Base-by-base conservation (phyloP, 2,113 vertebrate species). In the Notarius lentiginosus region DNA sequence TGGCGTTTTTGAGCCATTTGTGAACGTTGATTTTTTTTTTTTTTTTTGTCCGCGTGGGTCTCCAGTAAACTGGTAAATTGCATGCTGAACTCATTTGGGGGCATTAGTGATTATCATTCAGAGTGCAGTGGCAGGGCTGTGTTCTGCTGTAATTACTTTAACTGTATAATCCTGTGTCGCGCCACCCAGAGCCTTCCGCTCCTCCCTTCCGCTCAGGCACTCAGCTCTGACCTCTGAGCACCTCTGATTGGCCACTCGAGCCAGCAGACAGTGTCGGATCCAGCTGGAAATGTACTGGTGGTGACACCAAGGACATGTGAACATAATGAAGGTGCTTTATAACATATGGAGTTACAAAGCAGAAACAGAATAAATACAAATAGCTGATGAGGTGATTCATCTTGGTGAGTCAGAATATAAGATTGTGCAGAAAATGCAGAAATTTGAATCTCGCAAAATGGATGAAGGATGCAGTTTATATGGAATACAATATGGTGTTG, bases 101-200 rank as follows among this genome's bases (percentile, higher is more conserved):
- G 27, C 81, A 22, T 76, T 41, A 77, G 81, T 65, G 70, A 83
- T 76, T 65, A 55, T 82, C 61, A 83, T 83, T 87, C 41, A 12
- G 79, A 61, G 55, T 4, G 18, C 75, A 82, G 53, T n/a, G 34
- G 17, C 49, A 66, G 68, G 49, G n/a, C 83, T 60, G 68, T 17
- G 30, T 65, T 86, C 84, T 30, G 47, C 58, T 72, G 79, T 82
- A 85, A 82, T 87, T 84, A 70, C 58, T 84, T 85, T 87, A 87
- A 82, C 55, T 66, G 83, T 87, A 82, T 83, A 84, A 85, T 87
- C 84, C 79, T 82, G 72, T 8, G 22, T 82, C 63, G 82, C 49
- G 83, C 72, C 72, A 79, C 76, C 73, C 61, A 68, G 24, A 65
- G 85, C 34, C 70, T 82, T 86, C 85, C 55, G 55, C 24, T 72